A percentile compares a stretch with the other conserved stretches of the same genome.
Evolutionary conservation across 1,140 invertebrate species (phyloP).

Genomic region (Oreohelix idahoensis): DNA sequence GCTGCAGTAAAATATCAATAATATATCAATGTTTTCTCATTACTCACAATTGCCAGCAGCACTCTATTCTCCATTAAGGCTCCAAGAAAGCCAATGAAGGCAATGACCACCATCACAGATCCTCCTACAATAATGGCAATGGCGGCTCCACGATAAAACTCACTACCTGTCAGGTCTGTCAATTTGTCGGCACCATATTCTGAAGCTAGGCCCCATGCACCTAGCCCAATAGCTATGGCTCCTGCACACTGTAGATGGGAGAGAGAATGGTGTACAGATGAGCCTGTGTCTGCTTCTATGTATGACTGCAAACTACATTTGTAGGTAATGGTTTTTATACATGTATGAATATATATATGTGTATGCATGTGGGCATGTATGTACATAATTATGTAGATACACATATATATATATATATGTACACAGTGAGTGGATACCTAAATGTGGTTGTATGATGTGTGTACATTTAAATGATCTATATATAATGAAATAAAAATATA

Average conservation of each 20-base stretch:
- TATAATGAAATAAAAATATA: too few species aligned
- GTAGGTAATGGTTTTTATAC: too few species aligned
- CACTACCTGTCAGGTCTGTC: not conserved
- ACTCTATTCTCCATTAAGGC: conserved; percentile 4
- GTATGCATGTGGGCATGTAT: too few species aligned
- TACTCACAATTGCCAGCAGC: conserved; percentile 13
- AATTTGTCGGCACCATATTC: conserved; percentile 19
- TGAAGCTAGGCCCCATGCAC: conserved; percentile 14
- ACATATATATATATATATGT: too few species aligned
- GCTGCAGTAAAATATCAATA: not conserved
- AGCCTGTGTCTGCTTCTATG: not conserved
- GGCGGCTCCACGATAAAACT: not conserved
- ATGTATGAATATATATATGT: too few species aligned
- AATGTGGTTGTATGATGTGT: too few species aligned
- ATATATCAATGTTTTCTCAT: not conserved
- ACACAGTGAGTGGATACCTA: too few species aligned
- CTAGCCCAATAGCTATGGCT: conserved; percentile 24
- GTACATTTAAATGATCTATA: too few species aligned
- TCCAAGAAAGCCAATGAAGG: not conserved
- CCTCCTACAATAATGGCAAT: conserved; percentile 23
- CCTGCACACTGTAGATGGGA: conserved; percentile 8
- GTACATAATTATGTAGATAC: too few species aligned
- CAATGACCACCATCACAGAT: not conserved
- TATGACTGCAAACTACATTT: not conserved
- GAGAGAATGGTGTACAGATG: not conserved